phyloP scores from a whole-genome alignment of 1,140 invertebrate genomes.

The Cotesia typhae region DNA sequence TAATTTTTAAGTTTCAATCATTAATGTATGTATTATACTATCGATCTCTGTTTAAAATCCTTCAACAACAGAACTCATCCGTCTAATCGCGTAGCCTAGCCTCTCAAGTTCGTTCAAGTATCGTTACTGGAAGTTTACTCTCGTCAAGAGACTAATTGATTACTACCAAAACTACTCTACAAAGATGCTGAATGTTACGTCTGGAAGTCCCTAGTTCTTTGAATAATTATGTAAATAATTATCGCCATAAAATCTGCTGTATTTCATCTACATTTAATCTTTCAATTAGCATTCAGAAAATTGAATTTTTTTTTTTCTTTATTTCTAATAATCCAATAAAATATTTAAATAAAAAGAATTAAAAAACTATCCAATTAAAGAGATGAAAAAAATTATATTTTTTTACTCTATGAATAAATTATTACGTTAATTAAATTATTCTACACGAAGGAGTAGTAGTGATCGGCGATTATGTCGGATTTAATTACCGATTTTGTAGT shows the following conservation, averaged over 20 bases:
- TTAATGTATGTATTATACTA: not conserved
- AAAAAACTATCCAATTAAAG: too few relatives aligned
- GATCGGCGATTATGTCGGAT: too few relatives aligned
- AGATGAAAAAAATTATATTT: too few relatives aligned
- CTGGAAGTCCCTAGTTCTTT: not conserved
- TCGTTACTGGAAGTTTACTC: constrained; percentile 25
- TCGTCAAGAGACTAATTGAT: constrained; percentile 33
- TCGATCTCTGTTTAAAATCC: not conserved
- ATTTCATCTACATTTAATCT: not conserved
- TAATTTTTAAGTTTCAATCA: not conserved
- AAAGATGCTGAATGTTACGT: constrained; percentile 6
- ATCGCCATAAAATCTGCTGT: constrained; percentile 12
- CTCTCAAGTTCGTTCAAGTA: constrained; percentile 13
- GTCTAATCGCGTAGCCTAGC: not conserved
- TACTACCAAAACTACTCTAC: constrained; percentile 20
- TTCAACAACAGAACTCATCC: not conserved
- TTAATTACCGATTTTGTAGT: too few relatives aligned
- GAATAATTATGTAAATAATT: constrained; percentile 21
- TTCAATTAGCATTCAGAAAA: constrained; percentile 1
- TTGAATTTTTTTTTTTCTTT: too few relatives aligned
- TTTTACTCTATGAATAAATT: not conserved
- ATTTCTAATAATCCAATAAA: too few relatives aligned
- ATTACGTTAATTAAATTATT: not conserved
- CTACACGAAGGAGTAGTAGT: too few relatives aligned
- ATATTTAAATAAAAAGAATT: too few relatives aligned